Base-by-base conservation (phyloP, 2,797 vertebrate genomes). In the Lerista edwardsae region DNA sequence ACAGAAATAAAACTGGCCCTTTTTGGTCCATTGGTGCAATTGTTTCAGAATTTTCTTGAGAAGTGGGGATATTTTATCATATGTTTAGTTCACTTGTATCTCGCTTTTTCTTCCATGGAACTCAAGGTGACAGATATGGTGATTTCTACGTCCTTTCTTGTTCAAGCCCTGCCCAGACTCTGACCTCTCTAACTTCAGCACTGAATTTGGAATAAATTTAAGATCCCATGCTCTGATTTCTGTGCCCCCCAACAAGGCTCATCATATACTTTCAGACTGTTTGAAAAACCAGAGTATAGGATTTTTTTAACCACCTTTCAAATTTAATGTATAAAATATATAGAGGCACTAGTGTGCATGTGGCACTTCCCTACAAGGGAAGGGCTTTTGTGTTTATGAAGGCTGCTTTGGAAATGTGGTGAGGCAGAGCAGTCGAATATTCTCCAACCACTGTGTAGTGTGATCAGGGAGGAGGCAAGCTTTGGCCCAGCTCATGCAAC, bases 1-100 rank as follows among this genome's bases (percentile, higher is more conserved):
- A 73, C 89, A 84, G 93, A 89, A 94, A 91, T 91, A 93, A 93
- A 94, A 39, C 75, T 90, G 84, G 71, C 84, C 6, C 80, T 44
- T 74, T 92, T 59, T 91, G 69, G 59, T 87, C 80, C 75, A 23
- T 31, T 69, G 83, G 82, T 90, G 51, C 78, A 89, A 79, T 87
- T 79, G 57, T 90, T 89, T 76, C 77, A 85, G 90, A 88, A 90
- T 72, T 89, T 91, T 71, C 76, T 93, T 91, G 72, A 67, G 87
- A 88, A 15, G 0, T 57, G 27, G 21, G 19, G 15, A 15, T 0
- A 3, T 6, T 4, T 61, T 68, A 3, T 67, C 27, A 5, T 65
- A 23, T 62, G 31, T 34, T n/a, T 71, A 17, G 21, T 27, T 21
- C 14, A 75, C 10, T 75, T 62, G 14, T 39, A 36, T 34, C n/a